Evolutionary conservation across 2,888 invertebrate species (phyloP), one percentile per base, ranked within the genome.

Genomic region (Anticlea derivata): DNA sequence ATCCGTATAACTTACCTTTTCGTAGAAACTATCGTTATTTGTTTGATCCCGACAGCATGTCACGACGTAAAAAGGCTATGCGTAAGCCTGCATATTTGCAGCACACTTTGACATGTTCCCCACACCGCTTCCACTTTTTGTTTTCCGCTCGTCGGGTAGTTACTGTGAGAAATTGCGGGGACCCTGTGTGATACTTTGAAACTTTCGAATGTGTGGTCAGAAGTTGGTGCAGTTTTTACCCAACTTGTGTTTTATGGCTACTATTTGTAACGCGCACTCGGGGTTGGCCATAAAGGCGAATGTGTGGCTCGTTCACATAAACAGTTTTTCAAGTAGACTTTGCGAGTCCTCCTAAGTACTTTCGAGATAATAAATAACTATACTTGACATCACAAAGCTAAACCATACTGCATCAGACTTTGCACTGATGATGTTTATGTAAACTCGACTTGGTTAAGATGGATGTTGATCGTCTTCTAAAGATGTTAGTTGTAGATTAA

Each of bases 401-500:
- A 31, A 12, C 12, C 2, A 3, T 7, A 39, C 1, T 20, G 37
- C 29, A 29, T 34, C 45, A 30, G 10, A 22, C 7, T 26, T 44
- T 23, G 8, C 45, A 45, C 10, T 35, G 11, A 11, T 22, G 7
- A 38, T 26, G 13, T 46, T 1, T 17, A 33, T 33, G 17, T 33
- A 10, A 38, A 30, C 17, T 29, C 12, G 8, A 10, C 24, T 8
- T 34, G 33, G 27, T 22, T 49, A 47, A 49, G 35, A 55, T 57
- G 48, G 45, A 55, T 48, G 27, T 38, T 48, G 17, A 43, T 51
- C 39, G 37, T 63, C 55, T 60, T 63, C 55, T 58, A 53, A 61
- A 65, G 60, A 55, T 65, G 50, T 65, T 78, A 77, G 75, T 58
- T 53, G 52, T 79, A 78, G 78, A 71, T 74, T 71, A 62, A 62